Percentiles rank a stretch among this genome's conserved stretches.
phyloP scores from a whole-genome alignment of 2,888 invertebrate genomes.

The Tipula helvola region DNA sequence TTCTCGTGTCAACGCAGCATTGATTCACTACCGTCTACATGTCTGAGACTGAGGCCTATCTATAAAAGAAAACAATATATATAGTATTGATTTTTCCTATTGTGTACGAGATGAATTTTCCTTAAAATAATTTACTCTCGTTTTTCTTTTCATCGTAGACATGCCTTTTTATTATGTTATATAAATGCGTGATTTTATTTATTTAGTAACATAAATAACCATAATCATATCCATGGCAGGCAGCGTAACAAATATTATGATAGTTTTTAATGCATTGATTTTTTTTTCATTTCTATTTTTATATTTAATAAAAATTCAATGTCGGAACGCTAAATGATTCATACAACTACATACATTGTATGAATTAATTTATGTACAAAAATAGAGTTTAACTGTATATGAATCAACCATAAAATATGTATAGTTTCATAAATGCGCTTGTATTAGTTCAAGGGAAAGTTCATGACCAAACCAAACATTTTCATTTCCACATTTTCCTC shows the following conservation, averaged over 20 bases:
- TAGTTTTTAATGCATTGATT: not conserved
- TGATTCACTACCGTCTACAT: not conserved
- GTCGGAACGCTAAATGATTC: not conserved
- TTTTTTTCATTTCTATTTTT: not conserved
- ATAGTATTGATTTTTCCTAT: not conserved
- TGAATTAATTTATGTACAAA: not conserved
- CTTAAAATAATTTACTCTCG: not conserved
- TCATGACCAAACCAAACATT: not conserved
- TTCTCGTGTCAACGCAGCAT: not conserved
- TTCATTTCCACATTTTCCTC: not conserved
- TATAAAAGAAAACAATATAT: not conserved
- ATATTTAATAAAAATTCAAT: not conserved
- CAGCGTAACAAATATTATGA: not conserved
- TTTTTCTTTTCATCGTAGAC: not conserved
- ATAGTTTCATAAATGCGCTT: not conserved
- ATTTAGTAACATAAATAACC: not conserved
- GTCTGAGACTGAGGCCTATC: not conserved
- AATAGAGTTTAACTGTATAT: not conserved
- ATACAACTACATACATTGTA: not conserved
- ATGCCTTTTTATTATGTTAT: not conserved
- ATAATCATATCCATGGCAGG: not conserved
- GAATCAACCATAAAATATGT: not conserved
- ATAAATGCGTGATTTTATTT: not conserved
- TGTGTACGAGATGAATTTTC: not conserved
- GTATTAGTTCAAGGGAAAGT: not conserved